phyloP scores from a whole-genome alignment of 2,797 vertebrate genomes.

The Uromys caudimaculatus region DNA sequence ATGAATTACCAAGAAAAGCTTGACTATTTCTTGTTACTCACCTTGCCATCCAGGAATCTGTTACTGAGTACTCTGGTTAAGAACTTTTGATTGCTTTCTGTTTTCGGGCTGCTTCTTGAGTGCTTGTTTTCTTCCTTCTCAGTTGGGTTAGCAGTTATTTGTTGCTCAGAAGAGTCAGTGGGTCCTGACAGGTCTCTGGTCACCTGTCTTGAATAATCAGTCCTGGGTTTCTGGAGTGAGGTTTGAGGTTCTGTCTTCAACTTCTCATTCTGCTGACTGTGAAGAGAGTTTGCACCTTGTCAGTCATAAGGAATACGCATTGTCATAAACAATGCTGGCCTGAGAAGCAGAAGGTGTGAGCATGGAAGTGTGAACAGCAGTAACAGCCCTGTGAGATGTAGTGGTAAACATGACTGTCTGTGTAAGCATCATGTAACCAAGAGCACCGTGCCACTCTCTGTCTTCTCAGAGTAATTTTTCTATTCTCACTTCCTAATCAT shows the following conservation, averaged over 20 bases:
- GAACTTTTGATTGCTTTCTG: neutral
- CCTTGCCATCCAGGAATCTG: slow-evolving; percentile 40
- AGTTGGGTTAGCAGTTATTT: neutral
- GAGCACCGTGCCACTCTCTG: neutral
- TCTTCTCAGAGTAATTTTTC: neutral
- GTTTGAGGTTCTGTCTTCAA: slow-evolving; percentile 72
- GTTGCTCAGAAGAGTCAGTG: slow-evolving; percentile 50
- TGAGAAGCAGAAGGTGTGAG: slow-evolving; percentile 51
- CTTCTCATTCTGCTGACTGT: slow-evolving; percentile 76
- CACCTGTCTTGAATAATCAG: slow-evolving; percentile 73
- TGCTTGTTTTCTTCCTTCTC: neutral
- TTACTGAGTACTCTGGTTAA: neutral
- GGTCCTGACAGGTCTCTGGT: slow-evolving; percentile 70
- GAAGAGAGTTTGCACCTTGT: slow-evolving; percentile 61
- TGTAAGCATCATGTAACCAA: neutral
- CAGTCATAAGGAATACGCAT: neutral
- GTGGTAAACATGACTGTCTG: neutral
- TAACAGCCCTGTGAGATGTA: neutral
- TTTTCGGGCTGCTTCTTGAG: neutral
- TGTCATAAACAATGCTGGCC: neutral
- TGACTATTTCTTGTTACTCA: slow-evolving; percentile 33
- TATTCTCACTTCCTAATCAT: neutral
- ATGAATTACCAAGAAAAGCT: neutral
- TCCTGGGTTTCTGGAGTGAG: slow-evolving; percentile 68
- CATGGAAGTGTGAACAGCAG: neutral